Evolutionary conservation across 35 echinoderm and acorn worm genomes (phyloP), one percentile per base, ranked within the genome.

Genomic region (Heliocidaris erythrogramma): DNA sequence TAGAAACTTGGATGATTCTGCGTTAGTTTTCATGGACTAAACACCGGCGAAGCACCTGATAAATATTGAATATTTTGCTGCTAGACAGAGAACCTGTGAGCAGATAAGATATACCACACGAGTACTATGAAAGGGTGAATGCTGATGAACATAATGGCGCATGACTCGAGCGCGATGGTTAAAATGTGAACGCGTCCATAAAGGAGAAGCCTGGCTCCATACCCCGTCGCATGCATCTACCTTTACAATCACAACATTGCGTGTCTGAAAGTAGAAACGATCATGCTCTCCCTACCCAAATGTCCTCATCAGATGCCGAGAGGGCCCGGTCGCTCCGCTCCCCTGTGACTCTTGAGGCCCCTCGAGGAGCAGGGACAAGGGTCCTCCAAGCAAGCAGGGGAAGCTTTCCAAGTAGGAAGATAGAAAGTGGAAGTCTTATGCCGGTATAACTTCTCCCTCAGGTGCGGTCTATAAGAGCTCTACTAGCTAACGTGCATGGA

Each of bases 201-300:
- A 4, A 78, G n/a, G 65, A 7, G 17, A 78, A 78, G 18, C 18
- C 27, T 78, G 1, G 65, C 65, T 78, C 18, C 65, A 17, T n/a
- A 78, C 65, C 65, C 59, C 59, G 59, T 60, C 59, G 18, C 65
- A 78, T 78, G 65, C 65, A n/a, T 78, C 65, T 78, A 27, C 65
- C 65, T 78, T 78, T 78, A 78, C 65, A 78, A 78, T 78, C 65
- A 78, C 65, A 78, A 78, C 65, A 78, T 78, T 78, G 65, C 65
- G 65, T n/a, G 65, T 18, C 27, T 78, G 65, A n/a, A 78, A 78
- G 65, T 27, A n/a, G 21, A 27, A n/a, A 21, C 65, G 65, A 78
- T 78, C 65, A n/a, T 78, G 65, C 65, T 78, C 65, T 24, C 65
- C 65, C 0, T 78, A 78, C 65, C 35, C 65, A 21, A 71, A 27